Evolutionary conservation across 2,113 vertebrate species (phyloP), one percentile per base, ranked within the genome.

Genomic region (Neodontobutis hainanensis): DNA sequence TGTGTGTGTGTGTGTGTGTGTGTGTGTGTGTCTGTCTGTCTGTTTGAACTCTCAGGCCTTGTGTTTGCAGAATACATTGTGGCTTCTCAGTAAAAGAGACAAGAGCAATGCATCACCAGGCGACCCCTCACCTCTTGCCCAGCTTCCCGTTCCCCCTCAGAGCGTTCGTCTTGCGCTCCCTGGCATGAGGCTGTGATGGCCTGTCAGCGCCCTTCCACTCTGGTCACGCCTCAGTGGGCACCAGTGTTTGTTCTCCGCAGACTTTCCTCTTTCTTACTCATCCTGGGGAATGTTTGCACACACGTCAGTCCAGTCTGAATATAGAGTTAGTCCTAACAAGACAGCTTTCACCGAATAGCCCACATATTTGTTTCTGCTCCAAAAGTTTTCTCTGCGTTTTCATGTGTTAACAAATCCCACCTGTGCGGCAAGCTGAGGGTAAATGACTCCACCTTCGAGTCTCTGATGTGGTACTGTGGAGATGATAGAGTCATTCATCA

Each of bases 121-220:
- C 9, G 68, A 83, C 81, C 79, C 74, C 15, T 85, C 11, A 74
- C 72, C 83, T 61, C 5, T 55, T 35, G 3, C 36, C 68, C 73
- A 15, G 67, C 63, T 45, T 82, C 75, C 70, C 6, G 10, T 58
- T 68, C 79, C 75, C 79, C 81, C 9, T 6, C 1, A 53, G 78
- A 72, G 68, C 55, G n/a, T 61, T 62, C 7, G 49, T 73, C 74
- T 68, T 11, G 68, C 43, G 51, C 71, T 71, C 59, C 0, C 43
- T 87, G 85, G 78, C 85, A 81, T 61, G 15, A 11, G 61, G 61
- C 82, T 66, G 65, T 71, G 83, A 79, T 61, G 78, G 78, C 68
- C 83, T 88, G 87, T 83, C 85, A 84, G 6, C 63, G 2, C 52
- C 34, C 27, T 27, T 3, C 11, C 40, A 34, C 38, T 16, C 53